Base-by-base conservation (phyloP, 1,140 invertebrate genomes). In the Papilio dardanus region DNA sequence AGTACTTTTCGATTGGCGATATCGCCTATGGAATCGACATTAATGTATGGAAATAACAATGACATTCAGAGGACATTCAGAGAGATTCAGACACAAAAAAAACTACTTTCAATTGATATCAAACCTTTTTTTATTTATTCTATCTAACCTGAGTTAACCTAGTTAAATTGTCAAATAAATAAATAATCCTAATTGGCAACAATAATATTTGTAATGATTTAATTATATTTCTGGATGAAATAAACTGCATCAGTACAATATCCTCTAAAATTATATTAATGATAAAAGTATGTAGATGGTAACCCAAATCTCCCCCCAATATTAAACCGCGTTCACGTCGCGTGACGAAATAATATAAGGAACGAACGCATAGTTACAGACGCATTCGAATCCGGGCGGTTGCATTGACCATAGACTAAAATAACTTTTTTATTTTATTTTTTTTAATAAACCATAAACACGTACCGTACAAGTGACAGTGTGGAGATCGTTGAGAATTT, bases 301-400 rank as follows among this genome's bases (percentile, higher is more conserved):
- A 79, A 76, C 78, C 77, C 68, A 69, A 81, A 71, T 71, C 76
- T 80, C 81, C 79, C 77, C 78, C 77, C 79, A 75, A 74, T 24
- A 74, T 74, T 74, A 50, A 58, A 16, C 71, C 71, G 71, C 78
- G 82, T 50, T 79, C 86, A 86, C 24, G 14, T 62, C 79, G 82
- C 88, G 86, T 87, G 80, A 91, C 88, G 87, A 89, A 89, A 91
- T 91, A 75, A 91, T 92, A 92, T 86, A 92, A 92, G 81, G 81
- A 76, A 82, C 76, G 42, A 75, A 66, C 82, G 66, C 75, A 74
- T 73, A 58, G 66, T 37, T 74, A 42, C 68, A 76, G 54, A 40
- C 78, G 74, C 90, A 92, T 92, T 88, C 85, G 74, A 79, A 67
- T 74, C 74, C 67, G 83, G 83, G 87, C 86, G 81, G 69, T 67